A percentile compares a stretch with the other conserved stretches of the same genome.
phyloP scores from a whole-genome alignment of 1,140 invertebrate genomes.

The Mactra quadrangularis region DNA sequence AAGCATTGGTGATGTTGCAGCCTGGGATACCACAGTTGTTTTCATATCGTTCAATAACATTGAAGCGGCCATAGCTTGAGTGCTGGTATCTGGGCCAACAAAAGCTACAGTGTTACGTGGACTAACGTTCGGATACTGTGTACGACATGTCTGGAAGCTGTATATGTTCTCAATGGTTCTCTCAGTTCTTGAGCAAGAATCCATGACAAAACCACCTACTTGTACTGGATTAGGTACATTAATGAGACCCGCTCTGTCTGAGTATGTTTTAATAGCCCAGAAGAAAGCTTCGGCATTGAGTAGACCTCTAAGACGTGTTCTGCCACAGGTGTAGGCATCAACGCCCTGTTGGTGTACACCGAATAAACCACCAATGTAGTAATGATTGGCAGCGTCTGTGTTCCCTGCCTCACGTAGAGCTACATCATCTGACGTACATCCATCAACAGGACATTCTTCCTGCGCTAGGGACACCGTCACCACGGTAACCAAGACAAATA shows the following conservation, averaged over 20 bases:
- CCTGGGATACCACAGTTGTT: constrained; percentile 67
- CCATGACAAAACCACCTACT: constrained; percentile 75
- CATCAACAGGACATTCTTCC: constrained; percentile 50
- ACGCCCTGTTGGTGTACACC: constrained; percentile 67
- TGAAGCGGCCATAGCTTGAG: constrained; percentile 61
- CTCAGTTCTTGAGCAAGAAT: constrained; percentile 70
- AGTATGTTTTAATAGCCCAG: constrained; percentile 74
- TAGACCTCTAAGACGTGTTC: constrained; percentile 61
- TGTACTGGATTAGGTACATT: constrained; percentile 32
- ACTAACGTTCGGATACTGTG: constrained; percentile 56
- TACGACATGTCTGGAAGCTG: constrained; percentile 71
- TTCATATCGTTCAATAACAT: constrained; percentile 66
- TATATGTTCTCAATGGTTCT: constrained; percentile 71
- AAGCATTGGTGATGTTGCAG: constrained; percentile 66
- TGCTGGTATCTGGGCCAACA: constrained; percentile 69
- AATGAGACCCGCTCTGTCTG: background rate
- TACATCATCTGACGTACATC: constrained; percentile 45
- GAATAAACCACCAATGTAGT: constrained; percentile 75
- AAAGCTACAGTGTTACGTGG: constrained; percentile 70
- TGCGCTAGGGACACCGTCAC: constrained; percentile 29
- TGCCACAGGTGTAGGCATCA: constrained; percentile 64
- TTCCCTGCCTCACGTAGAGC: constrained; percentile 38
- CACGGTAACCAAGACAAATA: constrained; percentile 2
- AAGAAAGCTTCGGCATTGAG: constrained; percentile 77
- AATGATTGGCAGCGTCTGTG: constrained; percentile 59